Evolutionary conservation across 2,888 invertebrate genomes (phyloP).

Genomic region (Fragum fragum): DNA sequence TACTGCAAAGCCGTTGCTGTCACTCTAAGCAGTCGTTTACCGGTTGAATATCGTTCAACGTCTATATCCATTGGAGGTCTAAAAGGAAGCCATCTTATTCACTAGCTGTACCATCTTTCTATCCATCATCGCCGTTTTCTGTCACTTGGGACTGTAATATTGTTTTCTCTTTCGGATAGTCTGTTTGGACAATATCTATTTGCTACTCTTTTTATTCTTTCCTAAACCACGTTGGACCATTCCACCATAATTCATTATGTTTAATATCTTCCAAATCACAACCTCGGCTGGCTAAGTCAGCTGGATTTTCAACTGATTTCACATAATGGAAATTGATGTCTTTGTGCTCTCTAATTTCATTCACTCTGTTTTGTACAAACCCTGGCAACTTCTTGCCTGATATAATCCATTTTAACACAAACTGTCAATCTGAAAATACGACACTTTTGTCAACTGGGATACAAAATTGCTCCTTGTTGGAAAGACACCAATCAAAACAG

Average conservation of each 20-base stretch:
- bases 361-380: no score
- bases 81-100: no score
- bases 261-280: no score
- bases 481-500: constrained; percentile 33
- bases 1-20: no score
- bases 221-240: constrained; percentile 28
- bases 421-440: constrained; percentile 35
- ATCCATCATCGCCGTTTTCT: background rate
- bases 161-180: background rate
- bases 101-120: background rate
- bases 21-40: no score
- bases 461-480: background rate
- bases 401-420: constrained; percentile 32
- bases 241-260: no score
- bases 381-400: constrained; percentile 25
- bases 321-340: constrained; percentile 1
- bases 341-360: background rate
- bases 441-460: no score
- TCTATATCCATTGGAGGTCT: no score
- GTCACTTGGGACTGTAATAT: background rate
- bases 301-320: no score
- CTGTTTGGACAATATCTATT: background rate
- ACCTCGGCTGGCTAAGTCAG: no score
- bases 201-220: constrained; percentile 4
- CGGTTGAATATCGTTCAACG: no score